These are phyloP conservation scores for Drosophila lacertosa DNA, from an alignment of 1,140 invertebrate species.

Conservation along the genomic window DNA sequence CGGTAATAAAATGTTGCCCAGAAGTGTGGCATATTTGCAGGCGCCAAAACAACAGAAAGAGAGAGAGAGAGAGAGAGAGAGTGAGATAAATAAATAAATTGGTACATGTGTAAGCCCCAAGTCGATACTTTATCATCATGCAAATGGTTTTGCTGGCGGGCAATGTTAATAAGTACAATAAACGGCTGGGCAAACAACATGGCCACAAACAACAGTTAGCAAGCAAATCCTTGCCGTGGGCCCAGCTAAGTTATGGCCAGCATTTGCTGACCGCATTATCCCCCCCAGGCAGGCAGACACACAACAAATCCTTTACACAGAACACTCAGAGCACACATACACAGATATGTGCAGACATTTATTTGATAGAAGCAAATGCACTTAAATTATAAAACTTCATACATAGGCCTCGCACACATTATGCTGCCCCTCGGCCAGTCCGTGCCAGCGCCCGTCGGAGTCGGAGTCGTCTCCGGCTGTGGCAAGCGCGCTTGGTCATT, in stretches of 20 bases:
- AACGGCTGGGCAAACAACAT: constrained; percentile 43
- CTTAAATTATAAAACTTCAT: constrained; percentile 27
- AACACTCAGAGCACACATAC: too few relatives aligned
- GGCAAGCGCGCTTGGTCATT: constrained; percentile 22
- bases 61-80: constrained; percentile 5
- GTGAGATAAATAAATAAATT: constrained; percentile 31
- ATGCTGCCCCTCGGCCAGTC: not conserved
- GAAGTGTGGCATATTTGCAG: constrained; percentile 57
- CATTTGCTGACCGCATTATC: constrained; percentile 17
- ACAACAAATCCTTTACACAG: not conserved
- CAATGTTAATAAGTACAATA: constrained; percentile 59
- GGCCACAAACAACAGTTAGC: constrained; percentile 21
- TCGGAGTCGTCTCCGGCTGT: not conserved
- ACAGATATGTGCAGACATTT: constrained; percentile 9
- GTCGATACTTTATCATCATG: constrained; percentile 74
- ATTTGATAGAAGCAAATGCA: constrained; percentile 27
- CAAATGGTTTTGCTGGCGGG: constrained; percentile 43
- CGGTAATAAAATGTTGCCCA: constrained; percentile 54
- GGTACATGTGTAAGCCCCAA: constrained; percentile 55
- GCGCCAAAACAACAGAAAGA: constrained; percentile 39
- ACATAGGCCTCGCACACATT: constrained; percentile 6
- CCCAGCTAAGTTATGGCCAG: constrained; percentile 47
- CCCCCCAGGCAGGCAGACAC: constrained; percentile 3
- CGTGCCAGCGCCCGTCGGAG: not conserved
- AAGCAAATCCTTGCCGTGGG: constrained; percentile 15